A percentile compares a stretch with the other conserved stretches of the same genome.
Conservation (phyloP, 2,888 invertebrate genomes). For the Trachelus iudaicus region DNA sequence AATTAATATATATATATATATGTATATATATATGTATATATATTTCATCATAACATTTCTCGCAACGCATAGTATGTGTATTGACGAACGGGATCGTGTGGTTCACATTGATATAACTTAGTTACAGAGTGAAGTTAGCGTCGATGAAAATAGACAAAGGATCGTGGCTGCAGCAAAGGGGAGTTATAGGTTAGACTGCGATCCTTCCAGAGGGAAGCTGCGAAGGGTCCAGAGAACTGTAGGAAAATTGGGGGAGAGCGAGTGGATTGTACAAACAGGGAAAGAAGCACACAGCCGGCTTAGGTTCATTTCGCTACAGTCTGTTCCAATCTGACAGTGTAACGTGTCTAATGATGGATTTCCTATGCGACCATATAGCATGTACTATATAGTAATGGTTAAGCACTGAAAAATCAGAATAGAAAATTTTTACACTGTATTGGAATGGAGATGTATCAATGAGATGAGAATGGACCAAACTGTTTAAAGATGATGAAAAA, state of each 20-base stretch:
- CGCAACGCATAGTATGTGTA: too few relatives aligned
- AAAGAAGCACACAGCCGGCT: constrained; percentile 42
- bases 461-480: too few relatives aligned
- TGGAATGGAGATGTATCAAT: too few relatives aligned
- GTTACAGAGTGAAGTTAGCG: constrained; percentile 2
- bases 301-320: constrained; percentile 45
- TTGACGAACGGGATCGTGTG: constrained; percentile 11
- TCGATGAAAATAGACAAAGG: constrained; percentile 7
- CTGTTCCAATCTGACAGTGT: constrained; percentile 37
- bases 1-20: background rate
- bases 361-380: background rate
- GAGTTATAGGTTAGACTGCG: too few relatives aligned
- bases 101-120: constrained; percentile 16
- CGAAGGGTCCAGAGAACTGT: background rate
- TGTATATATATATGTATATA: background rate
- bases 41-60: background rate
- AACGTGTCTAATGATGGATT: constrained; percentile 24
- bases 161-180: background rate
- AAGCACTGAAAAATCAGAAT: too few relatives aligned
- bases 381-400: too few relatives aligned
- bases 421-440: too few relatives aligned
- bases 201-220: background rate
- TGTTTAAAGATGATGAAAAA: too few relatives aligned
- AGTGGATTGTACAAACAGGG: constrained; percentile 54
- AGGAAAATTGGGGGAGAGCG: constrained; percentile 29